Conservation (phyloP, 2,113 vertebrate species). For the Osmerus mordax region DNA sequence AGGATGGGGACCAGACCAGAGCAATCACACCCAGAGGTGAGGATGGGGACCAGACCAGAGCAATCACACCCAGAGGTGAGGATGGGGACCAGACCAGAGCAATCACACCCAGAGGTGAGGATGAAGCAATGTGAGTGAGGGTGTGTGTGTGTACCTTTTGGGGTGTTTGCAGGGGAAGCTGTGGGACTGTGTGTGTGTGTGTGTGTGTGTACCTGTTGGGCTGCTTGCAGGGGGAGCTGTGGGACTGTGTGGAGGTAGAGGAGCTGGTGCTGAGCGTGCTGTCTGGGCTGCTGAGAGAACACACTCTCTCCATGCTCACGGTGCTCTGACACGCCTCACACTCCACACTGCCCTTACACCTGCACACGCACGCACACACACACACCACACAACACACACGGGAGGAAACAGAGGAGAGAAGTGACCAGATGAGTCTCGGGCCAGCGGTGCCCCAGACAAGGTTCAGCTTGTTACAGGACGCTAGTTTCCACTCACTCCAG, state of each 20-base stretch:
- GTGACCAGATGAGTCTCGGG: no score
- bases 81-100: not conserved
- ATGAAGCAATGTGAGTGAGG: no score
- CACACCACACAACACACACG: conserved; percentile 12
- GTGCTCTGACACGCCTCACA: conserved; percentile 97
- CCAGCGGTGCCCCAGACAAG: no score
- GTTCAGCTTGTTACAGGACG: not conserved
- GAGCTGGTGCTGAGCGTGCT: conserved; percentile 95
- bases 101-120: not conserved
- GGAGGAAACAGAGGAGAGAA: not conserved
- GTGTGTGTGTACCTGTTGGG: conserved; percentile 81
- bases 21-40: not conserved
- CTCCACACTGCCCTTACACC: conserved; percentile 90
- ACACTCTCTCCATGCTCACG: conserved; percentile 91
- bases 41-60: no score
- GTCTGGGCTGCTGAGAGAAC: conserved; percentile 94
- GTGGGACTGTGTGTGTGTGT: conserved; percentile 75
- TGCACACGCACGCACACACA: conserved; percentile 44
- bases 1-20: not conserved
- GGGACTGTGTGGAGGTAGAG: conserved; percentile 83
- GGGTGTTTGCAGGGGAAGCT: not conserved
- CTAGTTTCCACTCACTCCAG: conserved; percentile 80
- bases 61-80: not conserved
- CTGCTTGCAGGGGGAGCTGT: conserved; percentile 89
- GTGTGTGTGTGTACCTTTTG: no score